Conservation (phyloP, 2,888 invertebrate genomes). For the Margaritifera margaritifera region DNA sequence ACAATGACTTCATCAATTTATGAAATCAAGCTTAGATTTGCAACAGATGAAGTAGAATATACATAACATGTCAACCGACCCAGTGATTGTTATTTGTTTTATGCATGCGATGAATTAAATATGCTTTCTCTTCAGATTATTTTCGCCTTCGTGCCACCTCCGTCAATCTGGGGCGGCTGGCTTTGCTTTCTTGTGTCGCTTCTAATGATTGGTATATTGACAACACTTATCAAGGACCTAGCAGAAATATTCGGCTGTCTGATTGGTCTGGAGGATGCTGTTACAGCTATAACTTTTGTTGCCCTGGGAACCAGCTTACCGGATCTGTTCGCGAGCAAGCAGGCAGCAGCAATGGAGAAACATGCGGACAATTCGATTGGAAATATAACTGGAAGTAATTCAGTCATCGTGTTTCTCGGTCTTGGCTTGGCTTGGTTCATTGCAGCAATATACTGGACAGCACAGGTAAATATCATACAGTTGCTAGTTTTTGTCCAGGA, state of each 20-base stretch:
- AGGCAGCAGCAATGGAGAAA: slow-evolving; percentile 76
- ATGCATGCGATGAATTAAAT: no score
- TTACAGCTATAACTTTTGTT: slow-evolving; percentile 75
- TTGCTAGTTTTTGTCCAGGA: not conserved
- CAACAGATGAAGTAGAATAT: no score
- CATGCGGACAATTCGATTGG: slow-evolving; percentile 78
- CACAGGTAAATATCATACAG: slow-evolving; percentile 44
- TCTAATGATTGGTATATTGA: slow-evolving; percentile 76
- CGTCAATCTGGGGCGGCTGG: slow-evolving; percentile 77
- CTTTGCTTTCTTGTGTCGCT: slow-evolving; percentile 77
- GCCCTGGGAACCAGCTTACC: slow-evolving; percentile 77
- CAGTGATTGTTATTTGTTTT: no score
- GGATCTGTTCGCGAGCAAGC: slow-evolving; percentile 78
- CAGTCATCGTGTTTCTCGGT: slow-evolving; percentile 79
- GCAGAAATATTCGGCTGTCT: slow-evolving; percentile 78
- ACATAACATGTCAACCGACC: no score
- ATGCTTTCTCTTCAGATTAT: slow-evolving; percentile 66
- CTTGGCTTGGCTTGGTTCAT: slow-evolving; percentile 78
- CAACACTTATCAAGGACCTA: slow-evolving; percentile 78
- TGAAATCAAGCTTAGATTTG: no score
- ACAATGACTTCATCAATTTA: no score
- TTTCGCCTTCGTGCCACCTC: slow-evolving; percentile 76
- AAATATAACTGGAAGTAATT: slow-evolving; percentile 79
- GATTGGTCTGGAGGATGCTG: slow-evolving; percentile 75
- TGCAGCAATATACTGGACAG: slow-evolving; percentile 75